Base-by-base conservation (phyloP, 2,113 vertebrate genomes). In the Coracopsis vasa region DNA sequence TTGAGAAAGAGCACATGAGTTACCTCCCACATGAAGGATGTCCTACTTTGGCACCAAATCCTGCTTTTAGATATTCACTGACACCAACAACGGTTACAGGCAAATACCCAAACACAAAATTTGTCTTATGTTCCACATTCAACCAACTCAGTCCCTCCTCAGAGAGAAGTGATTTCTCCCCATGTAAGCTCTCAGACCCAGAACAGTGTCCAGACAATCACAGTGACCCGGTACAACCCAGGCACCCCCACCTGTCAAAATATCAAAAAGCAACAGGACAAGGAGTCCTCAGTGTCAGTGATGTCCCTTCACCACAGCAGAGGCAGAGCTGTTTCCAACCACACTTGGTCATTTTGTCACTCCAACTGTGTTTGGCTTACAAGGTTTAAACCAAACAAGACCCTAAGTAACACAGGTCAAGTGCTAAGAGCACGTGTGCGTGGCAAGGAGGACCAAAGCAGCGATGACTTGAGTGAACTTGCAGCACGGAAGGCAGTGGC, bases 171-270 rank as follows among this genome's bases (percentile, higher is more conserved):
- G 9, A 48, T 61, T 80, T 13, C 47, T 86, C 67, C 77, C 48
- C 5, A 3, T 10, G 48, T 33, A 67, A 56, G 31, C 58, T 85
- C 53, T 61, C 16, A 31, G 58, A 31, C 48, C 51, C 80, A 56
- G 13, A 81, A 53, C 14, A 16, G 24, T 1, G 5, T 48, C 64
- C 41, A 60, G 53, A 31, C 51, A 60, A 44, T 8, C 62, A 61
- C 58, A 58, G 67, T 23, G 60, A 74, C 51, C 25, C 74, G 69
- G 37, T 4, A 37, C 24, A 47, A 44, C 45, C 24, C 54, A 50
- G 41, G 45, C 39, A 60, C 9, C 16, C 62, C 20, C 17, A 41
- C 41, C 19, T 48, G 31, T 2, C 0, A 0, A 56, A 85, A 48
- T 1, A 2, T 54, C 33, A 67, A 71, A 78, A 66, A 44, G 44